phyloP scores from a whole-genome alignment of 2,113 vertebrate genomes.

The Micromys minutus region DNA sequence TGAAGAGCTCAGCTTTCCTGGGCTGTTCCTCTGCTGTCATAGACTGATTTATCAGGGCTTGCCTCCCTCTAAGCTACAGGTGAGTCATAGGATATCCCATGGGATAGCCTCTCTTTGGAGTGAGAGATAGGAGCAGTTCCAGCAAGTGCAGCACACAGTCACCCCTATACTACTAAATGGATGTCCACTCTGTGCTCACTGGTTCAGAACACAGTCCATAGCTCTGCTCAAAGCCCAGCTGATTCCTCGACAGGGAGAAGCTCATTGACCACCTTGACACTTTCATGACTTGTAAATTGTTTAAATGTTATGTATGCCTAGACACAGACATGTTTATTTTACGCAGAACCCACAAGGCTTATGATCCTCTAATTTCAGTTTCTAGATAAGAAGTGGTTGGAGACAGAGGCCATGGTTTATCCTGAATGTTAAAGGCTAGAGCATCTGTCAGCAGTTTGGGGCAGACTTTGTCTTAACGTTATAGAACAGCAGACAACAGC shows the following conservation, averaged over 20 bases:
- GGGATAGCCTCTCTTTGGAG: neutral
- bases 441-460: neutral
- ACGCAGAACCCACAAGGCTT: neutral
- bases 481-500: neutral
- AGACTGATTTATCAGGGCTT: neutral
- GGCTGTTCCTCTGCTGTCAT: neutral
- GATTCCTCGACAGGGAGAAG: neutral
- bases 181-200: neutral
- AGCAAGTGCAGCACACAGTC: neutral
- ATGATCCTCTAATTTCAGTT: neutral
- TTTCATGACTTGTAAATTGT: neutral
- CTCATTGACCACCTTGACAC: neutral
- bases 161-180: neutral
- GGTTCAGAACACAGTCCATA: neutral
- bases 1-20: neutral
- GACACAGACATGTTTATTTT: neutral
- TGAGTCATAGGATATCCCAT: neutral
- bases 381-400: neutral
- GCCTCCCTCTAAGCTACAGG: neutral
- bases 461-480: neutral
- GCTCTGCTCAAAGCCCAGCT: neutral
- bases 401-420: neutral
- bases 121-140: neutral
- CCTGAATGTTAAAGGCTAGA: neutral
- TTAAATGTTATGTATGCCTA: constrained; percentile 40